Conservation (phyloP, 2,888 invertebrate genomes). For the Cheilosia scutellata region DNA sequence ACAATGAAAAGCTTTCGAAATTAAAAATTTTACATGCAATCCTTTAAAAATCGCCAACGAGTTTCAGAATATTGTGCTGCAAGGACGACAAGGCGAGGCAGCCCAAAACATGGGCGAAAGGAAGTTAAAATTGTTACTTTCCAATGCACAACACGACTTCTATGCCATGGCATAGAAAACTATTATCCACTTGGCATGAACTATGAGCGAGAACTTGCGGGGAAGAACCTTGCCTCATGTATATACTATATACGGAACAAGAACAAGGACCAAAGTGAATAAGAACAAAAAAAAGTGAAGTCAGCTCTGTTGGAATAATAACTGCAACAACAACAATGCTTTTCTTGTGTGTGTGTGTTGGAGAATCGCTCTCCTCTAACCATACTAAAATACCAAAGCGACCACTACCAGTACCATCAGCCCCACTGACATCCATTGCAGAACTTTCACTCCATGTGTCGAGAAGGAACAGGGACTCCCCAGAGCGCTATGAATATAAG, state of each 20-base stretch:
- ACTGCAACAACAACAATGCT: constrained; percentile 28
- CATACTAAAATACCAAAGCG: not conserved
- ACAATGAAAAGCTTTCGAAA: constrained; percentile 66
- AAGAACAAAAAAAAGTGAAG: constrained; percentile 26
- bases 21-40: constrained; percentile 72
- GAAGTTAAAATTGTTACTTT: constrained; percentile 67
- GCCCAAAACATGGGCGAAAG: constrained; percentile 15
- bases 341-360: not conserved
- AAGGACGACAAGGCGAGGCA: constrained; percentile 49
- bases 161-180: constrained; percentile 68
- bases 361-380: constrained; percentile 31
- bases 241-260: constrained; percentile 1
- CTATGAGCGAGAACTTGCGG: constrained; percentile 17
- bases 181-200: constrained; percentile 71
- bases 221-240: constrained; percentile 27
- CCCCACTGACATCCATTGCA: constrained; percentile 45
- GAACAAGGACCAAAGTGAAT: constrained; percentile 28
- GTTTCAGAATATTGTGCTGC: constrained; percentile 59
- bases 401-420: constrained; percentile 17
- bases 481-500: constrained; percentile 62
- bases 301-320: constrained; percentile 68
- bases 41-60: constrained; percentile 67
- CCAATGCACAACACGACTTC: constrained; percentile 71
- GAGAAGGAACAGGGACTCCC: constrained; percentile 41
- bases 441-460: constrained; percentile 43